Evolutionary conservation across 2,113 vertebrate genomes (phyloP).

Genomic region (sheep (Ovis aries)): ARS-UI_Ramb_v3.0 NC_056065.1:47099001-47099500

Average conservation of each 20-base stretch:
- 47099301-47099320: background rate
- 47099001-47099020: fast-evolving
- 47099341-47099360: background rate
- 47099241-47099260: background rate
- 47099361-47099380: background rate
- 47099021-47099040: background rate
- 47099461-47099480: background rate
- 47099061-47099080: background rate
- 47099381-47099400: background rate
- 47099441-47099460: fast-evolving
- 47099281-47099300: background rate
- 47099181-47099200: background rate
- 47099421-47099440: background rate
- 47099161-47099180: background rate
- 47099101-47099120: background rate
- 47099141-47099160: background rate
- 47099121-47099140: background rate
- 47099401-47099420: background rate
- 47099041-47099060: fast-evolving
- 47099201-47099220: background rate
- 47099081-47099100: background rate
- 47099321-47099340: background rate
- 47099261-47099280: background rate
- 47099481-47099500: too few species aligned
- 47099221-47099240: background rate